Conservation (phyloP, 2,113 vertebrate species). For the Helogale parvula region DNA sequence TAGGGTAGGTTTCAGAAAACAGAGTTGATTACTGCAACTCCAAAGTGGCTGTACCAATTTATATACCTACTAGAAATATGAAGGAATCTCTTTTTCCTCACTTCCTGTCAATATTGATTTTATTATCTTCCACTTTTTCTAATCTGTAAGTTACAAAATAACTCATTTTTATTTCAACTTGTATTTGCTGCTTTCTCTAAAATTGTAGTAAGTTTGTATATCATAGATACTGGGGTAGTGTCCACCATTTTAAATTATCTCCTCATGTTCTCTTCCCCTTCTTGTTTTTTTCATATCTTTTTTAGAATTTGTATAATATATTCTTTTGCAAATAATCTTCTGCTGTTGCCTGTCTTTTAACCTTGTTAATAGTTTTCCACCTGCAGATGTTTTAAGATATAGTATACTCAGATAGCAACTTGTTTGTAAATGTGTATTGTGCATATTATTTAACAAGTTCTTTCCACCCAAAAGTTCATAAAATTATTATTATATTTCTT, state of each 20-base stretch:
- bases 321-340: not conserved
- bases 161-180: not conserved
- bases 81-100: not conserved
- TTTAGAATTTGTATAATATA: not conserved
- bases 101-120: not conserved
- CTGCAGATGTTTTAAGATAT: not conserved
- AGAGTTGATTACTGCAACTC: not conserved
- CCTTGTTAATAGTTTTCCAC: not conserved
- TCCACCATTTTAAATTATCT: not conserved
- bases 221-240: not conserved
- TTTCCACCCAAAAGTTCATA: not conserved
- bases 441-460: not conserved
- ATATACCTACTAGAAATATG: not conserved
- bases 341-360: not conserved
- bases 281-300: not conserved
- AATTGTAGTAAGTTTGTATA: not conserved
- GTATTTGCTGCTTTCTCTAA: not conserved
- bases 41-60: not conserved
- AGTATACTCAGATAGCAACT: not conserved
- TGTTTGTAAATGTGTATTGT: not conserved
- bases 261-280: not conserved
- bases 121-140: not conserved
- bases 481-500: not conserved
- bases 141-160: not conserved
- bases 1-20: not conserved